These are phyloP conservation scores for Venusia cambrica DNA, from an alignment of 2,888 invertebrate species.

Conservation along the genomic window DNA sequence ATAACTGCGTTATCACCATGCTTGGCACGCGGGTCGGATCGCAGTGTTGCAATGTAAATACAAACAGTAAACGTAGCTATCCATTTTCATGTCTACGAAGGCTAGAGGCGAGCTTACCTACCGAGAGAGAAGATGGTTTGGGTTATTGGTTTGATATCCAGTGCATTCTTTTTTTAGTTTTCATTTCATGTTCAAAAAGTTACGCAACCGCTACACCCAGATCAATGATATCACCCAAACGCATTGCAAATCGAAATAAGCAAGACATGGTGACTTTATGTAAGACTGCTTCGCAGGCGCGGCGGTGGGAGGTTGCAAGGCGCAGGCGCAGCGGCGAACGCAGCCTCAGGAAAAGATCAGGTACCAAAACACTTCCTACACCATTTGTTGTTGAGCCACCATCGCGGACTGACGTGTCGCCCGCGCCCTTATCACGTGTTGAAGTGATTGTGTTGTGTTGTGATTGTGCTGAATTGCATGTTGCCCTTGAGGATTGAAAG, in stretches of 20 bases:
- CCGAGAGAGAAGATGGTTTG: no score
- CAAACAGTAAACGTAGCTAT: no score
- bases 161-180: no score
- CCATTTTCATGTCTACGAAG: no score
- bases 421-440: conserved; percentile 26
- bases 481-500: conserved; percentile 28
- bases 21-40: no score
- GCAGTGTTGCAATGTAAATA: no score
- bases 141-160: no score
- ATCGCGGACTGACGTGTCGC: conserved; percentile 46
- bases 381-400: conserved; percentile 55
- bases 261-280: conserved; percentile 57
- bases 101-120: no score
- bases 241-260: conserved; percentile 7
- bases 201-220: conserved; percentile 3
- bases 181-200: conserved; percentile 1
- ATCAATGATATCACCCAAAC: conserved; percentile 1
- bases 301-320: conserved; percentile 66
- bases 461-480: conserved; percentile 20
- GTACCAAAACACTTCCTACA: conserved; percentile 54
- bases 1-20: no score
- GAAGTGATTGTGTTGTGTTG: conserved; percentile 11
- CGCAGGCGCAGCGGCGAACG: conserved; percentile 57
- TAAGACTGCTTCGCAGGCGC: conserved; percentile 64
- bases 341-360: conserved; percentile 74